A percentile compares a stretch with the other conserved stretches of the same genome.
These are phyloP conservation scores for Microtus richardsoni DNA, from an alignment of 2,113 vertebrate genomes.

Conservation along the genomic window DNA sequence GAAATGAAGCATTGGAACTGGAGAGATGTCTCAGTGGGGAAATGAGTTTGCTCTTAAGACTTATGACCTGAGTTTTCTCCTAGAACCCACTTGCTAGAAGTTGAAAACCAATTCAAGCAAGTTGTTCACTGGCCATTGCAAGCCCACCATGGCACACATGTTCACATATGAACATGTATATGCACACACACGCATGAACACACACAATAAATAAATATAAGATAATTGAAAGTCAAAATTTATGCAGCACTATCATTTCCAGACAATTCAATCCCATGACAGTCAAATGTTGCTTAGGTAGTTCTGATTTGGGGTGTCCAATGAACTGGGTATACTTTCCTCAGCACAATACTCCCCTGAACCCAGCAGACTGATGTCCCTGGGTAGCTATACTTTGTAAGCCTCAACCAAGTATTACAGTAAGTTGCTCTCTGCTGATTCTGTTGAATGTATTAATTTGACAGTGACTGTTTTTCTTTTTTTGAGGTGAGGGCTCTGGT, in stretches of 20 bases:
- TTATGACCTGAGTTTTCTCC: not conserved
- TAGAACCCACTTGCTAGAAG: not conserved
- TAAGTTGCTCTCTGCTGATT: slow-evolving; percentile 2
- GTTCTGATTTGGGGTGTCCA: not conserved
- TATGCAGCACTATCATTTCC: not conserved
- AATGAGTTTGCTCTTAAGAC: not conserved
- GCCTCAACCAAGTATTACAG: not conserved
- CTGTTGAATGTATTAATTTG: slow-evolving; percentile 47
- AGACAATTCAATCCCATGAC: not conserved
- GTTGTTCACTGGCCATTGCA: not conserved
- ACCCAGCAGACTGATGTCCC: not conserved
- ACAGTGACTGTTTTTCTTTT: not conserved
- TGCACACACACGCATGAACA: not conserved
- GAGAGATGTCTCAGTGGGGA: not conserved
- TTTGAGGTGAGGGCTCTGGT: not conserved
- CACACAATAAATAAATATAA: not conserved
- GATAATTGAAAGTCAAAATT: not conserved
- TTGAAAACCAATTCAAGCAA: not conserved
- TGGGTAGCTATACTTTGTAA: not conserved
- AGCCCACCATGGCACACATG: not conserved
- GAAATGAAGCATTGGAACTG: not conserved
- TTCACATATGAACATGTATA: not conserved
- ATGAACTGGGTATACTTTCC: not conserved
- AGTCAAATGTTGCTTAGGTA: not conserved
- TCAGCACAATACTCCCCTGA: not conserved